Conservation (phyloP, 1,140 invertebrate genomes). For the Papilio dardanus region DNA sequence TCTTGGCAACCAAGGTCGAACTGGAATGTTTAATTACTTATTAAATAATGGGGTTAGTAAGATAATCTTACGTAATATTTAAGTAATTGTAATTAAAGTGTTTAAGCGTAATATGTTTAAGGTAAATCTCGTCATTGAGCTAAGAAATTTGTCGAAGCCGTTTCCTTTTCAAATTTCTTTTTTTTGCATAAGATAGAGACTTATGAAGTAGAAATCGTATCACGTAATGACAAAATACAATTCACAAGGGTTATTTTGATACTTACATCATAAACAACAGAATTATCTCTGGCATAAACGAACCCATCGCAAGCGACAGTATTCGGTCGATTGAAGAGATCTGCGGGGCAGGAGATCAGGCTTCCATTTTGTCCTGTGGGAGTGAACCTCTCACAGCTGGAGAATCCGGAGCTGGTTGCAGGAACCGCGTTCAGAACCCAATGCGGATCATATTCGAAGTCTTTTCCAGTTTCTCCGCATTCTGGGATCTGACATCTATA, state of each 20-base stretch:
- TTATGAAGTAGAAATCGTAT: too few species aligned
- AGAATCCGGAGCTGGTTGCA: conserved; percentile 34
- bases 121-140: too few species aligned
- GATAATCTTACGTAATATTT: background rate
- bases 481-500: conserved; percentile 85
- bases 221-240: background rate
- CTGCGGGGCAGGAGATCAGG: conserved; percentile 45
- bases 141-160: too few species aligned
- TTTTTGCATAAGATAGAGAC: too few species aligned
- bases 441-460: conserved; percentile 67
- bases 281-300: conserved; percentile 48
- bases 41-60: background rate
- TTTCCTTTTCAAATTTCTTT: too few species aligned
- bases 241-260: background rate
- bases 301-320: conserved; percentile 49
- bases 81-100: background rate
- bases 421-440: conserved; percentile 83
- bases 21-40: conserved; percentile 44
- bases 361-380: conserved; percentile 39
- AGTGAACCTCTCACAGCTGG: conserved; percentile 50
- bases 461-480: conserved; percentile 81
- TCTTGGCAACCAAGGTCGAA: conserved; percentile 65
- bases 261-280: conserved; percentile 68
- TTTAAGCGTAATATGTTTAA: too few species aligned
- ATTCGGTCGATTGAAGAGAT: conserved; percentile 50